These are phyloP conservation scores for Nixonia krombeini DNA, from an alignment of 1,140 invertebrate species.

Conservation along the genomic window DNA sequence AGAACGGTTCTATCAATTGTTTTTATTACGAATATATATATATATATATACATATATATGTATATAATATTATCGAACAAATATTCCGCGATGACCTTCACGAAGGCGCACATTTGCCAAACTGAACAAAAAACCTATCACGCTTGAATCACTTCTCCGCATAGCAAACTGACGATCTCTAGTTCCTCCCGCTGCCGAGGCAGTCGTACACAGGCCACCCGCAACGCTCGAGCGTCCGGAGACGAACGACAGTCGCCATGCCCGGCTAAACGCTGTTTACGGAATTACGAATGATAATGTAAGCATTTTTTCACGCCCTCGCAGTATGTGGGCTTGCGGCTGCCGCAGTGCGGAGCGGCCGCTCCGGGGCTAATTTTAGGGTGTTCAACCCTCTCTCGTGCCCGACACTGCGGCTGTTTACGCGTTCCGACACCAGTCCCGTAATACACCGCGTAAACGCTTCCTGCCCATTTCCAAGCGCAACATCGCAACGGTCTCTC, in stretches of 20 bases:
- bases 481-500: background rate
- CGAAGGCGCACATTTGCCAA: no score
- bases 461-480: conserved; percentile 11
- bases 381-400: conserved; percentile 63
- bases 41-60: no score
- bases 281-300: conserved; percentile 72
- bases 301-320: conserved; percentile 70
- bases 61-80: no score
- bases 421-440: conserved; percentile 40
- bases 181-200: no score
- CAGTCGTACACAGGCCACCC: conserved; percentile 66
- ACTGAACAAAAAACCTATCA: no score
- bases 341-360: conserved; percentile 35
- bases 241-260: conserved; percentile 29
- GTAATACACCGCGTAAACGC: conserved; percentile 39
- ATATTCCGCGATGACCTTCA: no score
- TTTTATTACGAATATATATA: no score
- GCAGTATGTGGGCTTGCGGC: conserved; percentile 53
- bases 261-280: conserved; percentile 58
- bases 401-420: conserved; percentile 56
- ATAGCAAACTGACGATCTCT: no score
- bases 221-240: conserved; percentile 50
- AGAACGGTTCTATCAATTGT: no score
- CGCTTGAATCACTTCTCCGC: no score
- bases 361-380: conserved; percentile 70